phyloP scores from a whole-genome alignment of 2,113 vertebrate species.

The Oceanites oceanicus region DNA sequence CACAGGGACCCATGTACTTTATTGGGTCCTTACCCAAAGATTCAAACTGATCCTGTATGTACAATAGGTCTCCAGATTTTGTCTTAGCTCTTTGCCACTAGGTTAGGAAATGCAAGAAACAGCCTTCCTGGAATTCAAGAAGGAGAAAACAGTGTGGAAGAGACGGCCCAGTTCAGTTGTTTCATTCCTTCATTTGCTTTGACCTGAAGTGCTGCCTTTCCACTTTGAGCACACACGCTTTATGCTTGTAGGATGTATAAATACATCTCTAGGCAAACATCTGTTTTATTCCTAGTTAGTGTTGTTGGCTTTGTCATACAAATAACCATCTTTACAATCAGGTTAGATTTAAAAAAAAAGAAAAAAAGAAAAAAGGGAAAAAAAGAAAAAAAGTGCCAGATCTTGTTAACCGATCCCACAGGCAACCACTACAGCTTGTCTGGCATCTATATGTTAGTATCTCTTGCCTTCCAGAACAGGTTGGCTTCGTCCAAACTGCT shows the following conservation, averaged over 20 bases:
- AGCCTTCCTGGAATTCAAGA: neutral
- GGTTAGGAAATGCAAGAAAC: neutral
- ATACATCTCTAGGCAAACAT: neutral
- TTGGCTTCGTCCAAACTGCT: neutral
- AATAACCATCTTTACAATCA: neutral
- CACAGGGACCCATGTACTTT: fast-evolving
- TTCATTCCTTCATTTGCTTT: neutral
- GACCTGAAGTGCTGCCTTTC: neutral
- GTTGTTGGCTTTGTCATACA: neutral
- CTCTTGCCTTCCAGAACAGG: neutral
- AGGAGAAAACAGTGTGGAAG: neutral
- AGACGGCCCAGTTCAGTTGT: neutral
- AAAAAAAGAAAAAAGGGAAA: fast-evolving
- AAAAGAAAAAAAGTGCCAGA: neutral
- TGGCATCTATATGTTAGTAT: neutral
- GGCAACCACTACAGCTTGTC: neutral
- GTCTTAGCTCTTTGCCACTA: neutral
- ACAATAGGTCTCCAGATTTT: neutral
- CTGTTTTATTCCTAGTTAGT: neutral
- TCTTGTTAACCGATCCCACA: neutral
- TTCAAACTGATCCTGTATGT: fast-evolving
- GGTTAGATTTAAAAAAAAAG: neutral
- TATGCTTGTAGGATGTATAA: neutral
- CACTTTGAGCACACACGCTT: neutral
- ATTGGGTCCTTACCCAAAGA: neutral